A percentile compares a stretch with the other conserved stretches of the same genome.
These are phyloP conservation scores for Steinernema hermaphroditum DNA, from an alignment of 2,888 invertebrate genomes.

Conservation along the genomic window DNA sequence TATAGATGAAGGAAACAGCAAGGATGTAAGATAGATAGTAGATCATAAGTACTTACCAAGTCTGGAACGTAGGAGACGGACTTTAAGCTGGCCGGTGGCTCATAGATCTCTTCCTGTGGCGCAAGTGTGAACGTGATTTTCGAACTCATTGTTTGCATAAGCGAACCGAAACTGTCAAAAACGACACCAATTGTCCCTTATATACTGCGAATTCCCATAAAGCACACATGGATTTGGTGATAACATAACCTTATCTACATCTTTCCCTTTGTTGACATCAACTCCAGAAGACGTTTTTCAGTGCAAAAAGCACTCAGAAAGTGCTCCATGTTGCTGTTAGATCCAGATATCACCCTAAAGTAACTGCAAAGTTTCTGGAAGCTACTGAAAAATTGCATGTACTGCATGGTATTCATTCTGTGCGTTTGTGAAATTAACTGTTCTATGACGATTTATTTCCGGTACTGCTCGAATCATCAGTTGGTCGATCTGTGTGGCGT, in stretches of 20 bases:
- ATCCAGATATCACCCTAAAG: no score
- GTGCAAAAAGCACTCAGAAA: no score
- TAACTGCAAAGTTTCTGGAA: no score
- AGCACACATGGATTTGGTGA: neutral
- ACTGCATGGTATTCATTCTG: no score
- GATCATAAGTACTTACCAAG: constrained; percentile 36
- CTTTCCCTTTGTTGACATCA: neutral
- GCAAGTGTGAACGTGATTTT: neutral
- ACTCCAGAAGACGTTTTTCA: neutral
- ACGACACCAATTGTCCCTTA: neutral
- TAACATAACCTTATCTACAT: neutral
- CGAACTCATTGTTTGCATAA: neutral
- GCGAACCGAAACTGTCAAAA: neutral
- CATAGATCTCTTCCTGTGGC: constrained; percentile 44
- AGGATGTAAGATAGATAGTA: neutral
- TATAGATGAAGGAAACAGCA: neutral
- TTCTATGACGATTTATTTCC: no score
- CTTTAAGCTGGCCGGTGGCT: constrained; percentile 60
- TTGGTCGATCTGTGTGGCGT: constrained; percentile 14
- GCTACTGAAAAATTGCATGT: no score
- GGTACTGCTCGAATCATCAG: neutral
- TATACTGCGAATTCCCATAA: neutral
- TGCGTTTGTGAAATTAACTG: no score
- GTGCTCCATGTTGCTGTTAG: no score
- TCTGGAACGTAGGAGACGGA: constrained; percentile 63